Base-by-base conservation (phyloP, 1,140 invertebrate species). In the Bombus sibiricus region DNA sequence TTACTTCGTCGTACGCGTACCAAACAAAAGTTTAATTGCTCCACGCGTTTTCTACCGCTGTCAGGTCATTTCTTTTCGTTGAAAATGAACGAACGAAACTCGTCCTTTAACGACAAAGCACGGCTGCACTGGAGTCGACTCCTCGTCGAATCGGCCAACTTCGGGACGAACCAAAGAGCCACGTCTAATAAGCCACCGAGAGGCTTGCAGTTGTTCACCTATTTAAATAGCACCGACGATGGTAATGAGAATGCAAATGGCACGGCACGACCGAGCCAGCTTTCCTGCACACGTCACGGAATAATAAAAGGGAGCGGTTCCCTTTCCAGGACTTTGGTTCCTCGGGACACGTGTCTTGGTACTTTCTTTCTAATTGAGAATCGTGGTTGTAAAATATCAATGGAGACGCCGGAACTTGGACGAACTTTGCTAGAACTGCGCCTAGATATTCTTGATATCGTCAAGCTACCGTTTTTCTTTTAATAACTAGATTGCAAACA, bases 221-320 rank as follows among this genome's bases (percentile, higher is more conserved):
- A 91, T 92, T 92, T 92, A 87, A 92, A 92, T 92, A 92, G 88
- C 88, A 82, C 87, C 87, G 86, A 88, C 73, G 83, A 92, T 92
- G 92, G 89, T 92, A 92, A 92, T 92, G 92, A 93, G 92, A 92
- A 93, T 92, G 92, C 92, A 93, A 93, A 93, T 91, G 80, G 82
- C 86, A 57, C 81, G 68, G 86, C 88, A 91, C 91, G 86, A 86
- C 86, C 68, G 37, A 69, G 78, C 88, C 82, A 91, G 88, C 90
- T 90, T 92, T 86, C 86, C 88, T 79, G 86, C 69, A 81, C 86
- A 73, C 85, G 86, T 80, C 66, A 64, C 72, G 75, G 62, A 87
- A 90, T 88, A 89, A 84, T 90, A 92, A 88, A 92, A 91, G 90
- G 83, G 64, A 71, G 80, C 28, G 62, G 59, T 68, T 39, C 25